These are phyloP conservation scores for Etheostoma nigrum DNA, from an alignment of 2,797 vertebrate species.

Conservation along the genomic window DNA sequence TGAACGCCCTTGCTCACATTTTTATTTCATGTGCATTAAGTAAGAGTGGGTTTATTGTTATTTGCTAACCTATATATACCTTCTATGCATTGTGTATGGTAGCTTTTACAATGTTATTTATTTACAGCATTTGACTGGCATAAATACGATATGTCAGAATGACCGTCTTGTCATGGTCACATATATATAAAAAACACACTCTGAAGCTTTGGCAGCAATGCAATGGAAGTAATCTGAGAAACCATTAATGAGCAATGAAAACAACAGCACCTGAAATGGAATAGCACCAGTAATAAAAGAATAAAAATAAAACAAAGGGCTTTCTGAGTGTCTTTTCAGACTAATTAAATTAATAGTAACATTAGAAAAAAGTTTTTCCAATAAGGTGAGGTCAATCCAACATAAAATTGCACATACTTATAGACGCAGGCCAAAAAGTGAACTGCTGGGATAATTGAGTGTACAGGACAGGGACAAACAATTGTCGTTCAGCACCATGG, in stretches of 20 bases:
- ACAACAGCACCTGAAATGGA: not conserved
- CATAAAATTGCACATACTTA: conserved; percentile 16
- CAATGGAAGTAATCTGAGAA: conserved; percentile 4
- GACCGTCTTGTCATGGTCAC: no score
- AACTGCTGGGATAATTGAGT: not conserved
- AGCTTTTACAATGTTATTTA: no score
- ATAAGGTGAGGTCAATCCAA: conserved; percentile 13
- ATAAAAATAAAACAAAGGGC: not conserved
- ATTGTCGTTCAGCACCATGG: not conserved
- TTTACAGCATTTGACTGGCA: no score
- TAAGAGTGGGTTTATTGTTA: no score
- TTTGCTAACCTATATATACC: no score
- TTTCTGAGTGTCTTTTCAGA: not conserved
- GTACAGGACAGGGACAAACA: not conserved
- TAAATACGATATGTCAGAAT: no score
- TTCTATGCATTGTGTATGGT: no score
- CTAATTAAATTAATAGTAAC: conserved; percentile 16
- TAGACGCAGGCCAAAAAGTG: not conserved
- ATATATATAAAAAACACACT: no score
- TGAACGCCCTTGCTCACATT: no score
- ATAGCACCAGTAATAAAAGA: not conserved
- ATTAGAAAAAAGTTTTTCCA: conserved; percentile 3
- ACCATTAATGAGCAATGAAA: conserved; percentile 19
- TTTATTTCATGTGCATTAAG: no score
- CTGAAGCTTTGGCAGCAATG: not conserved